Evolutionary conservation across 2,797 vertebrate genomes (phyloP).

Genomic region (Hylomyscus alleni): DNA sequence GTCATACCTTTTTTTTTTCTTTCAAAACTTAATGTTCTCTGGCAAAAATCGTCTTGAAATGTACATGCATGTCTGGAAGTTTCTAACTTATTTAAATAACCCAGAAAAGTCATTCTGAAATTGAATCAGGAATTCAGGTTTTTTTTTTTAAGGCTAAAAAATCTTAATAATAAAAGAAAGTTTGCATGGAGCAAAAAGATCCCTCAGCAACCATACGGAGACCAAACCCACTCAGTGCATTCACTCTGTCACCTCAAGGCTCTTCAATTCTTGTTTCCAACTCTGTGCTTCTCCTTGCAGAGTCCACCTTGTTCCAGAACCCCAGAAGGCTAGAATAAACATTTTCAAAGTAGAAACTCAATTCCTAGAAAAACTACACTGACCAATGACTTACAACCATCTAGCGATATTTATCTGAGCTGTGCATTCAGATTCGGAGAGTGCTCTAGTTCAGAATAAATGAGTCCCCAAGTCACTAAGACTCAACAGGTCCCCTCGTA

Average conservation of each 20-base stretch:
- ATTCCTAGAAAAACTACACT: background rate
- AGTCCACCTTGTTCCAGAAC: slow-evolving; percentile 18
- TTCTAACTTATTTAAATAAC: slow-evolving; percentile 58
- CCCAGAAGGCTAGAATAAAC: slow-evolving; percentile 39
- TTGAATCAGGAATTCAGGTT: background rate
- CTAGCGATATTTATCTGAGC: slow-evolving; percentile 24
- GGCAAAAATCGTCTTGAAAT: slow-evolving; percentile 54
- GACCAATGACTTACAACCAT: slow-evolving; percentile 3
- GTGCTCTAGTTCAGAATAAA: background rate
- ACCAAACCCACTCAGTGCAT: background rate
- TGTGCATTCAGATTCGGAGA: background rate
- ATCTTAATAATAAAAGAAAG: slow-evolving; percentile 54
- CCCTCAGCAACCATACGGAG: background rate
- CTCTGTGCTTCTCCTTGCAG: background rate
- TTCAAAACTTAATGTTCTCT: background rate
- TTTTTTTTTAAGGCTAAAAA: slow-evolving; percentile 31
- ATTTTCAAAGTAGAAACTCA: slow-evolving; percentile 26
- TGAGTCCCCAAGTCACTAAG: background rate
- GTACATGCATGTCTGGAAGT: background rate
- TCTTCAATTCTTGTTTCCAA: background rate
- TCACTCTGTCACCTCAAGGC: background rate
- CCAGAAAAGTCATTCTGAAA: slow-evolving; percentile 60
- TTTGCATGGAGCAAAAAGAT: background rate
- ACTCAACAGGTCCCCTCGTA: slow-evolving; percentile 79
- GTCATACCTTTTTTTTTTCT: slow-evolving; percentile 1